Evolutionary conservation across 2,888 invertebrate genomes (phyloP).

Genomic region (Chaetogeoica ovagalla): DNA sequence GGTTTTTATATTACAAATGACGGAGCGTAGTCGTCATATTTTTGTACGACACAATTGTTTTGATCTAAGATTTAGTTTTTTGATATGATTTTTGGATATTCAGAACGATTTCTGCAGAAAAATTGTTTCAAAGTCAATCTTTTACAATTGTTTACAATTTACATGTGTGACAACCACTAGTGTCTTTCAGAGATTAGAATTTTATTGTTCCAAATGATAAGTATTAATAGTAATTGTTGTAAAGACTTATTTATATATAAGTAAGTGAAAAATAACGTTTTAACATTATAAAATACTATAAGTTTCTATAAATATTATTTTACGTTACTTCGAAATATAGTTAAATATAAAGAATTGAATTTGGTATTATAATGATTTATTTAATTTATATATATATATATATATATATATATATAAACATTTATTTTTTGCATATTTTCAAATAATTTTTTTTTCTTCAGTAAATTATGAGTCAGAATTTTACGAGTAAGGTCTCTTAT

Average conservation of each 20-base stretch:
- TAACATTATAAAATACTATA: neutral
- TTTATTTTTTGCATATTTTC: too few relatives aligned
- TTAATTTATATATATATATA: too few relatives aligned
- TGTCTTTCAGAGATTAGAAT: neutral
- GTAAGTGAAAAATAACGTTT: neutral
- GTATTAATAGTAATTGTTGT: neutral
- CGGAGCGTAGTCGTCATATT: neutral
- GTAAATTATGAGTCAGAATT: too few relatives aligned
- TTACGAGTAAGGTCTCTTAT: too few relatives aligned
- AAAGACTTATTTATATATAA: neutral
- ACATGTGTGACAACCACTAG: neutral
- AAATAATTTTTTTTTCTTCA: too few relatives aligned
- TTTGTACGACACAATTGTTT: neutral
- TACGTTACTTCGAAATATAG: too few relatives aligned
- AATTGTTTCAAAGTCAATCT: neutral
- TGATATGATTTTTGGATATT: neutral
- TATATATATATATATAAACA: too few relatives aligned
- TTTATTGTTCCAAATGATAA: neutral
- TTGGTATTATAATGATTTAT: too few relatives aligned
- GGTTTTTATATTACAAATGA: conserved; percentile 3
- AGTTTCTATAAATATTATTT: too few relatives aligned
- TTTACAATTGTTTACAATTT: neutral
- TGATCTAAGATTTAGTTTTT: neutral
- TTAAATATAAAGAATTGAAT: too few relatives aligned
- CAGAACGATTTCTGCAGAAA: neutral